These are phyloP conservation scores for Datnioides undecimradiatus DNA, from an alignment of 2,113 vertebrate genomes.

Conservation along the genomic window DNA sequence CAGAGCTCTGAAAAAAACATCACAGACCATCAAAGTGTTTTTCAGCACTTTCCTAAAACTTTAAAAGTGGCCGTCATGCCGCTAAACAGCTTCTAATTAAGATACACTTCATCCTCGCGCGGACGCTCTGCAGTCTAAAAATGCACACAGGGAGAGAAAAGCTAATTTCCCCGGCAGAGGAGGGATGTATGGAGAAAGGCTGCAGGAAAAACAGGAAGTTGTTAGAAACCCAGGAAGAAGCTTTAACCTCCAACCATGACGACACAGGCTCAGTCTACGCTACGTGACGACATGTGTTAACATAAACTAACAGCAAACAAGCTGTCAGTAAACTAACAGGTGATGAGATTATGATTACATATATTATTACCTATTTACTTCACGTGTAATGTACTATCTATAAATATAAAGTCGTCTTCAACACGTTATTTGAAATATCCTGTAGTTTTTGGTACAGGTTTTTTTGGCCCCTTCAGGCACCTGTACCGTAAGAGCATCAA, in stretches of 20 bases:
- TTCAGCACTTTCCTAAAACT: slow-evolving; percentile 31
- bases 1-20: slow-evolving; percentile 18
- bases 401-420: too few relatives aligned
- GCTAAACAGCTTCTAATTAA: slow-evolving; percentile 28
- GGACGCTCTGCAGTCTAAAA: not conserved
- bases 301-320: not conserved
- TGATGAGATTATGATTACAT: too few relatives aligned
- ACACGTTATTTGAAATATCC: too few relatives aligned
- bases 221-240: not conserved
- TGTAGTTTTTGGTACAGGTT: too few relatives aligned
- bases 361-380: too few relatives aligned
- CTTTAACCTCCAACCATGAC: not conserved
- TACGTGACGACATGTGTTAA: not conserved
- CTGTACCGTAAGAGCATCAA: too few relatives aligned
- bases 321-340: not conserved
- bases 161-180: not conserved
- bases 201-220: not conserved
- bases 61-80: slow-evolving; percentile 15
- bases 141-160: not conserved
- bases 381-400: too few relatives aligned
- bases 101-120: not conserved
- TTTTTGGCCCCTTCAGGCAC: too few relatives aligned
- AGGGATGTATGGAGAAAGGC: too few relatives aligned
- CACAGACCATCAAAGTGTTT: slow-evolving; percentile 36
- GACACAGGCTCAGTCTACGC: not conserved